phyloP scores from a whole-genome alignment of 2,113 vertebrate species.

The Trachemys scripta region DNA sequence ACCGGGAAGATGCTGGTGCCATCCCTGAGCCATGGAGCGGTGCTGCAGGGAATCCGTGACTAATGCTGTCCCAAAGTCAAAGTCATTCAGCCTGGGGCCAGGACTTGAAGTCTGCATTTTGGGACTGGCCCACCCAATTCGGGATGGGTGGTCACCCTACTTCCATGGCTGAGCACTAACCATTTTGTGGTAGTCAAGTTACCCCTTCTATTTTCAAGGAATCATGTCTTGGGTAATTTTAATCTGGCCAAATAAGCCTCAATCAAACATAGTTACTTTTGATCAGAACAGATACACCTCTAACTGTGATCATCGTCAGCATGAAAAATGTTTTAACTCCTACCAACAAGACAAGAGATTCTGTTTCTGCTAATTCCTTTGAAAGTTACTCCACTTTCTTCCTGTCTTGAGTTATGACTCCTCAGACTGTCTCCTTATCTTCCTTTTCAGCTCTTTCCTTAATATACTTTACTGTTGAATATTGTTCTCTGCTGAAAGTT shows the following conservation, averaged over 20 bases:
- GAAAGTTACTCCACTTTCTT: not conserved
- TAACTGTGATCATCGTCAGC: not conserved
- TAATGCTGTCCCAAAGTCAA: too few species aligned
- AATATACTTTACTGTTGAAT: not conserved
- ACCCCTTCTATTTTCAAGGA: not conserved
- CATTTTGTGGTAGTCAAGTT: not conserved
- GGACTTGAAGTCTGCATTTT: too few species aligned
- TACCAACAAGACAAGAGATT: not conserved
- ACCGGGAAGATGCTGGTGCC: too few species aligned
- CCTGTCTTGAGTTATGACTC: not conserved
- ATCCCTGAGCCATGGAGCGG: too few species aligned
- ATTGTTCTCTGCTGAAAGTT: not conserved
- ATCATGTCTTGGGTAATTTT: not conserved
- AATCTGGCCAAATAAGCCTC: not conserved
- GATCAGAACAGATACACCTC: not conserved
- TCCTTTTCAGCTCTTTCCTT: not conserved
- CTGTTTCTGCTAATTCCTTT: not conserved
- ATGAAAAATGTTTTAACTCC: not conserved
- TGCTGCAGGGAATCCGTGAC: too few species aligned
- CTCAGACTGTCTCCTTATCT: not conserved
- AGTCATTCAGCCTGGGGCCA: too few species aligned
- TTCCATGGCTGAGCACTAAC: not conserved
- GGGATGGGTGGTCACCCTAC: too few species aligned
- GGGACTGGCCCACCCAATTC: too few species aligned
- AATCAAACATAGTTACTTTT: not conserved